phyloP scores from a whole-genome alignment of 2,113 vertebrate species.

The Tragulus kanchil region DNA sequence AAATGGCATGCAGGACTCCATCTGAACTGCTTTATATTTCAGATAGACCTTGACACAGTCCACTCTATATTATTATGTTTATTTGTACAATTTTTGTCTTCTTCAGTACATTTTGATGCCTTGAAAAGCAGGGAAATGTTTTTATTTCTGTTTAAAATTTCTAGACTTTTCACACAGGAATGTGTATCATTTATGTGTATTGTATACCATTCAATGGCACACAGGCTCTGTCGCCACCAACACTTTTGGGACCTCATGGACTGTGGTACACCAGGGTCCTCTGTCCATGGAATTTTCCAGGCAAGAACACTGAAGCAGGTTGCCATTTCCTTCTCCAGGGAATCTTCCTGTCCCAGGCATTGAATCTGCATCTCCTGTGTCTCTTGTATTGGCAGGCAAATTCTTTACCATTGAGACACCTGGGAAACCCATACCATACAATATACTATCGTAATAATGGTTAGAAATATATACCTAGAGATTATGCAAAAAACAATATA shows the following conservation, averaged over 20 bases:
- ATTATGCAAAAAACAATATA: background rate
- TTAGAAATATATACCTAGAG: background rate
- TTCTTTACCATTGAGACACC: background rate
- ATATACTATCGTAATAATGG: background rate
- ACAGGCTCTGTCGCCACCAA: background rate
- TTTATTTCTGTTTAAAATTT: background rate
- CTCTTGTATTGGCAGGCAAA: background rate
- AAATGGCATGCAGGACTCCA: background rate
- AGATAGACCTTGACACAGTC: background rate
- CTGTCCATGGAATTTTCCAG: background rate
- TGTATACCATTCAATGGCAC: background rate
- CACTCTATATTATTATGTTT: background rate
- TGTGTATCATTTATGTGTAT: too few species aligned
- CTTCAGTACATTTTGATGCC: background rate
- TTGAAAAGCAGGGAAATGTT: background rate
- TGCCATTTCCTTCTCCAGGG: background rate
- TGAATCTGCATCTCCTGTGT: accelerated
- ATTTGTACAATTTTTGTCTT: background rate
- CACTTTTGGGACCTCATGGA: background rate
- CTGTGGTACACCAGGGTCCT: background rate
- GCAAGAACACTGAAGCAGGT: background rate
- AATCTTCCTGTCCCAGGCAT: background rate
- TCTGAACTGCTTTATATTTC: background rate
- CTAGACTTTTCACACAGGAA: background rate
- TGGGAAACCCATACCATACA: background rate